Evolutionary conservation across 2,888 invertebrate species (phyloP).

Genomic region (Dicycla oo): DNA sequence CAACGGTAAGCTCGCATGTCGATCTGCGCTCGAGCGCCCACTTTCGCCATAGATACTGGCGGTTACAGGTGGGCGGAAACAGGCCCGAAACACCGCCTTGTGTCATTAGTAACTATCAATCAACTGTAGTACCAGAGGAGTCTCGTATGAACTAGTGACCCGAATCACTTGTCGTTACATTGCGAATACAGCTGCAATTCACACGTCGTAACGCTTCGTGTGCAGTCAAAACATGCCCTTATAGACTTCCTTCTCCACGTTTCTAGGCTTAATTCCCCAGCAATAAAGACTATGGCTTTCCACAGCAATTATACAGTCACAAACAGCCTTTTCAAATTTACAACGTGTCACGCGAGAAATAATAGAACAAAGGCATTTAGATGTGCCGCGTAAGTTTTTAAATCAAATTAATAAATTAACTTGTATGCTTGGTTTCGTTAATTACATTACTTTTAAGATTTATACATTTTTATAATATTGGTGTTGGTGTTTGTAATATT

Average conservation of each 20-base stretch:
- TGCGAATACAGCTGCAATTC: constrained; percentile 41
- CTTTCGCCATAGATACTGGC: constrained; percentile 7
- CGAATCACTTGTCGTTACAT: constrained; percentile 50
- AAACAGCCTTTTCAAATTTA: constrained; percentile 59
- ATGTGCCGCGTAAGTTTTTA: constrained; percentile 40
- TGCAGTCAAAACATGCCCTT: constrained; percentile 51
- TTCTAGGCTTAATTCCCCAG: constrained; percentile 47
- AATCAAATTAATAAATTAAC: constrained; percentile 45
- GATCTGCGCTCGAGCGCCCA: background rate
- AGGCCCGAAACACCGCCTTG: constrained; percentile 2
- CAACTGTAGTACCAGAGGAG: constrained; percentile 26
- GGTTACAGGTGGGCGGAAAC: constrained; percentile 10
- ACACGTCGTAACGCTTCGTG: constrained; percentile 17
- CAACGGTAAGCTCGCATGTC: background rate
- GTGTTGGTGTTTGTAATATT: background rate
- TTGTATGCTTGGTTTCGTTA: background rate
- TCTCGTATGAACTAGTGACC: constrained; percentile 51
- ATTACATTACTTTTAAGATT: constrained; percentile 1
- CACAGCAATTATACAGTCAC: constrained; percentile 57
- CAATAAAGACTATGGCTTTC: constrained; percentile 39
- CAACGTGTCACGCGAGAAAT: constrained; percentile 46
- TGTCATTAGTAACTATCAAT: constrained; percentile 49
- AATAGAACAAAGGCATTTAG: constrained; percentile 45
- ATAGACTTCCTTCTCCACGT: constrained; percentile 25
- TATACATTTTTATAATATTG: background rate